These are phyloP conservation scores for Nansenia antarctica DNA, from an alignment of 2,113 vertebrate species.

Conservation along the genomic window DNA sequence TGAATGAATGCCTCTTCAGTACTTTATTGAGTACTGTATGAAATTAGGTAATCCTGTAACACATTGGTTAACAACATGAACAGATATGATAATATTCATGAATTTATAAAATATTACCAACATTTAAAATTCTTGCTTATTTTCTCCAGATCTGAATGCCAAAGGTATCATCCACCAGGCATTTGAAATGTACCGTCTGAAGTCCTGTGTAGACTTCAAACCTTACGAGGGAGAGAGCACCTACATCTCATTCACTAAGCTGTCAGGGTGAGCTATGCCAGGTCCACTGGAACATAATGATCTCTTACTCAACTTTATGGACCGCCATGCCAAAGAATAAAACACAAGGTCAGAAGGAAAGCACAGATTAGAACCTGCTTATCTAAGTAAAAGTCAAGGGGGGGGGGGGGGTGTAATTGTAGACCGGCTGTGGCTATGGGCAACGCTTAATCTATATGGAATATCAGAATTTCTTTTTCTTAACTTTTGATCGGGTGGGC, in stretches of 20 bases:
- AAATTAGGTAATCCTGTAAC: too few species aligned
- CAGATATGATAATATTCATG: too few species aligned
- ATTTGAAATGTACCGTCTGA: slow-evolving; percentile 90
- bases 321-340: not conserved
- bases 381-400: not conserved
- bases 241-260: slow-evolving; percentile 83
- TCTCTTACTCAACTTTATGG: slow-evolving; percentile 28
- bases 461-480: too few species aligned
- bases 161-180: slow-evolving; percentile 89
- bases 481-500: too few species aligned
- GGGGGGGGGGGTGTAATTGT: too few species aligned
- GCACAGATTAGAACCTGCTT: slow-evolving; percentile 17
- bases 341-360: not conserved
- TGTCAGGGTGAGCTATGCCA: slow-evolving; percentile 75
- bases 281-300: not conserved
- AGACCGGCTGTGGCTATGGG: too few species aligned
- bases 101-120: slow-evolving; percentile 1
- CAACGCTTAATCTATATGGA: too few species aligned
- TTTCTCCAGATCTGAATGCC: slow-evolving; percentile 73
- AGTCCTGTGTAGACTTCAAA: slow-evolving; percentile 93
- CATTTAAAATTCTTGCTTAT: not conserved
- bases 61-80: too few species aligned
- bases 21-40: too few species aligned
- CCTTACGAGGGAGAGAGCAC: slow-evolving; percentile 86
- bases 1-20: too few species aligned